Percentiles rank a stretch among this genome's conserved stretches.
These are phyloP conservation scores for Conomelus anceps DNA, from an alignment of 2,888 invertebrate species.

Conservation along the genomic window DNA sequence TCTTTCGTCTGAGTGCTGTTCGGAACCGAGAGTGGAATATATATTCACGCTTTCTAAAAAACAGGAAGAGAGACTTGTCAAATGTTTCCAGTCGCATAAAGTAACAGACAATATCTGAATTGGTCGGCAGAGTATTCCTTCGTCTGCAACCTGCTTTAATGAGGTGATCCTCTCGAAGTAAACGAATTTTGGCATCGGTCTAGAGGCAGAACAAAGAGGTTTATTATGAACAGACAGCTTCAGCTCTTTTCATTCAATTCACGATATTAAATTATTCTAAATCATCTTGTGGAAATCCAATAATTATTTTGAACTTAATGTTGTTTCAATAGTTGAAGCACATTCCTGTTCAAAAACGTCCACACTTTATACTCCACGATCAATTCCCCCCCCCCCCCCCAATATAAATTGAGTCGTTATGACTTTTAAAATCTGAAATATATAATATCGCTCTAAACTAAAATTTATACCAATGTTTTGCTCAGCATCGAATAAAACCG, in stretches of 20 bases:
- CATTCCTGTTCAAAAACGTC: too few relatives aligned
- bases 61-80: neutral
- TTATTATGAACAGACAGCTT: neutral
- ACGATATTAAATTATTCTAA: too few relatives aligned
- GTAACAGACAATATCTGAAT: neutral
- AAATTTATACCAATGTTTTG: too few relatives aligned
- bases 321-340: too few relatives aligned
- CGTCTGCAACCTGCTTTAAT: neutral
- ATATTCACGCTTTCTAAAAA: neutral
- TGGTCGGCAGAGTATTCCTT: neutral
- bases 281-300: too few relatives aligned
- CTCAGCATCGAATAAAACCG: too few relatives aligned
- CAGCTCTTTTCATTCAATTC: neutral
- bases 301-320: too few relatives aligned
- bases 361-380: too few relatives aligned
- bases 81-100: neutral
- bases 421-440: too few relatives aligned
- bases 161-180: neutral
- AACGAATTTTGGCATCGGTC: neutral
- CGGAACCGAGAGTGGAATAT: neutral
- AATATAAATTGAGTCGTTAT: too few relatives aligned
- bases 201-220: neutral
- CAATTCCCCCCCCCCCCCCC: too few relatives aligned
- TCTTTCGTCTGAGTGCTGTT: neutral
- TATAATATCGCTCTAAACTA: too few relatives aligned